phyloP scores from a whole-genome alignment of 2,888 invertebrate genomes.

The Lissocephala sabroskyi region DNA sequence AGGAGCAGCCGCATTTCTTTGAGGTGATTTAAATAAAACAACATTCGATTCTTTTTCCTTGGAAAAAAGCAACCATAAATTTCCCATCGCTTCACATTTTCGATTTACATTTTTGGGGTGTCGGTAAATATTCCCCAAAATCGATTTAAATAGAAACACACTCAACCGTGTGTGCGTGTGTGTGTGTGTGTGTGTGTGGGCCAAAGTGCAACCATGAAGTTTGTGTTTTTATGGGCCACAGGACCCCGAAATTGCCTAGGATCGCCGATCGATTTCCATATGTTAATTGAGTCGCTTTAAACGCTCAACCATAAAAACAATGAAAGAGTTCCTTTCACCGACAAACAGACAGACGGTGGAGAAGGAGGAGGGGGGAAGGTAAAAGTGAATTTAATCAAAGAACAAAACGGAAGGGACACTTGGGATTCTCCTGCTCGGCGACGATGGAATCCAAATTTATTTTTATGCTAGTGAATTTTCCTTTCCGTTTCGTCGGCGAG shows the following conservation, averaged over 20 bases:
- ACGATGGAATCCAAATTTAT: no score
- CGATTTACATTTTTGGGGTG: no score
- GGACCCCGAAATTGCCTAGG: constrained; percentile 52
- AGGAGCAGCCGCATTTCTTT: constrained; percentile 41
- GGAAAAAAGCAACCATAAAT: constrained; percentile 45
- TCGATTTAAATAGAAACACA: not conserved
- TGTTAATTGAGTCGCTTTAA: constrained; percentile 53
- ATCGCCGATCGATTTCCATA: no score
- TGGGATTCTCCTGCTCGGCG: no score
- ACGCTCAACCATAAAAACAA: constrained; percentile 32
- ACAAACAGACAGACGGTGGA: no score
- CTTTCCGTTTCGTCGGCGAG: no score
- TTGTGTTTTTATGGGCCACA: constrained; percentile 54
- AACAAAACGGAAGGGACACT: no score
- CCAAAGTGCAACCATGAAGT: constrained; percentile 47
- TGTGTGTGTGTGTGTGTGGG: constrained; percentile 26
- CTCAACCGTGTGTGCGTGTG: not conserved
- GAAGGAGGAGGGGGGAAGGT: no score
- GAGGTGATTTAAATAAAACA: constrained; percentile 63
- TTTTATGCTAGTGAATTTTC: no score
- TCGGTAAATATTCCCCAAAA: no score
- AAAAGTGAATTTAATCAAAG: no score
- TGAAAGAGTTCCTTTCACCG: no score
- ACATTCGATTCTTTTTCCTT: constrained; percentile 30
- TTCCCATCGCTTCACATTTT: constrained; percentile 3